Percentiles rank a stretch among this genome's conserved stretches.
These are phyloP conservation scores for Andricus grossulariae DNA, from an alignment of 1,140 invertebrate species.

Conservation along the genomic window DNA sequence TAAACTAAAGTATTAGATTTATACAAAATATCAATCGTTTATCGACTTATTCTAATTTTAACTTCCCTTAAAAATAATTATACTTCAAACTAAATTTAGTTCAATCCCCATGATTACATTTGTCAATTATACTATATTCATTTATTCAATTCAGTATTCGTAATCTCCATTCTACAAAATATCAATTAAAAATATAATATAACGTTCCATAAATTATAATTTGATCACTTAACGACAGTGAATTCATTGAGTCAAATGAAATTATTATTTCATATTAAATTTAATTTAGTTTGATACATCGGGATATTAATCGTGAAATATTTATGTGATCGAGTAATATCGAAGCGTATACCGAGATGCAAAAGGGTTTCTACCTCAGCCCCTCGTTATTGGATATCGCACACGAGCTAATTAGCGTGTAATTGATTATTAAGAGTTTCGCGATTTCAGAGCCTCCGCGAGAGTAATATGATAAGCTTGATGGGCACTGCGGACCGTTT, in stretches of 20 bases:
- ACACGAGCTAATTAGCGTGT: slow-evolving; percentile 1
- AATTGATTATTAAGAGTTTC: slow-evolving; percentile 19
- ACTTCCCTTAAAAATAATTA: no score
- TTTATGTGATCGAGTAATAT: slow-evolving; percentile 22
- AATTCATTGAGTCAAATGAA: not conserved
- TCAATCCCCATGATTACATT: no score
- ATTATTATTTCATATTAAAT: not conserved
- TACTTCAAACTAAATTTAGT: no score
- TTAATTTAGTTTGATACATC: not conserved
- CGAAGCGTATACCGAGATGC: not conserved
- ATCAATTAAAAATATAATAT: no score
- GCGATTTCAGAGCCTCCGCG: not conserved
- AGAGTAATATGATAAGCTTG: slow-evolving; percentile 8
- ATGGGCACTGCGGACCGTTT: not conserved
- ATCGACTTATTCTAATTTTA: no score
- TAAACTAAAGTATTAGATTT: no score
- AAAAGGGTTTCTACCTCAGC: slow-evolving; percentile 6
- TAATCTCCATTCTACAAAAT: no score
- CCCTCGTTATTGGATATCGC: slow-evolving; percentile 9
- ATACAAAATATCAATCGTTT: no score
- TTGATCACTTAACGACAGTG: not conserved
- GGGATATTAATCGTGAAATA: not conserved
- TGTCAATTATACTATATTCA: no score
- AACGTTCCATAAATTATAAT: not conserved
- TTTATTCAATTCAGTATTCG: no score